Base-by-base conservation (phyloP, 2,797 vertebrate genomes). In the Danio albolineatus region DNA sequence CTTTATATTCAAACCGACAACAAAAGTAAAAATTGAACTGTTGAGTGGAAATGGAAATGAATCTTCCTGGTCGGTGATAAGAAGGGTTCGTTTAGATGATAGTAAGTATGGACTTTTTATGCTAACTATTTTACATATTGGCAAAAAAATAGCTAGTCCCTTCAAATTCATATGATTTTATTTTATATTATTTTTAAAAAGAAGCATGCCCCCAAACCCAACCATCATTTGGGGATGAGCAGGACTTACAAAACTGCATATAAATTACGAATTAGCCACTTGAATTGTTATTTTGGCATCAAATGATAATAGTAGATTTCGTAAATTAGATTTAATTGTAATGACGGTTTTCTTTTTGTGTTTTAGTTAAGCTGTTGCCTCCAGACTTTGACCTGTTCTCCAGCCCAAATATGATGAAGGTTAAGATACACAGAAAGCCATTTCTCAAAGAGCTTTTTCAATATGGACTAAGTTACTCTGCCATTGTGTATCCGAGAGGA, bases 351-450 rank as follows among this genome's bases (percentile, higher is more conserved):
- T 19, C 46, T 41, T 16, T 62, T 0, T 19, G 0, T 78, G 10
- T 67, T 70, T 46, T 51, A 95, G 94, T 87, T 78, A 3, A 86
- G 5, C 48, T 94, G 65, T 76, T 12, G 7, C 86, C 92, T 61
- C 94, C 94, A 0, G 81, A 86, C 14, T 93, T 94, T 80, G 89
- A 17, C 4, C 17, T 95, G 79, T 75, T 57, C 62, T 86, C 86
- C 0, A 90, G 89, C 2, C 86, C 91, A 17, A 88, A 82, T 74
- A 88, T 86, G 8, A 44, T 95, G 6, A 86, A 21, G 0, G 73
- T 95, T 12, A 36, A 28, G 2, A 56, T 94, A 79, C 84, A 92
- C 13, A 75, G 79, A 66, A 95, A 92, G 59, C 65, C 82, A 4
- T 77, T 89, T 49, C 74, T 92, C 59, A 71, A 12, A 49, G 41